Conservation (phyloP, 2,113 vertebrate species). For the Clinocottus analis region DNA sequence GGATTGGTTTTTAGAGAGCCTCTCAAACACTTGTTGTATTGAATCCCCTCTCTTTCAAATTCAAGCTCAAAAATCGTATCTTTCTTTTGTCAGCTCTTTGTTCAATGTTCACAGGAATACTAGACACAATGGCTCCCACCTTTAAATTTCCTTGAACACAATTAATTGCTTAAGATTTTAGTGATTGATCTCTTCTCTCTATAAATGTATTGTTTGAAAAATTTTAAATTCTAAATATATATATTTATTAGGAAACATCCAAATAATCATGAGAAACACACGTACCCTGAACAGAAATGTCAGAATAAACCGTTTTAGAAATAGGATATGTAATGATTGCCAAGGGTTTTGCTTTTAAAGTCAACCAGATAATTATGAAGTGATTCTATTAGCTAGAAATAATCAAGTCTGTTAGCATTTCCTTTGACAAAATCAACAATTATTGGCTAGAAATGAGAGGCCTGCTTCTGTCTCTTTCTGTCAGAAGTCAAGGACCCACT, state of each 20-base stretch:
- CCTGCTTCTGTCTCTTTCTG: background rate
- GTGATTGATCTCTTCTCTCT: background rate
- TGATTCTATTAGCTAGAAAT: background rate
- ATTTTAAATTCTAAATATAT: background rate
- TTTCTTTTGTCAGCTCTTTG: conserved; percentile 35
- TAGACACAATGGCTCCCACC: background rate
- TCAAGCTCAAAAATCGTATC: background rate
- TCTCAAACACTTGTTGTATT: too few species aligned
- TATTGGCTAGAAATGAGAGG: background rate
- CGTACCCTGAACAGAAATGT: background rate
- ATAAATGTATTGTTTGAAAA: background rate
- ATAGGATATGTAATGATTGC: background rate
- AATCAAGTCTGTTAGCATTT: background rate
- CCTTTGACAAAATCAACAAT: too few species aligned
- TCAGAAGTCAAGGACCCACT: background rate
- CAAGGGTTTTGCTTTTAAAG: background rate
- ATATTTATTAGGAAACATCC: background rate
- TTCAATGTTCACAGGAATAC: conserved; percentile 8
- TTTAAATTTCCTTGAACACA: background rate
- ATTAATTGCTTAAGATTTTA: background rate
- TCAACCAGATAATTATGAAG: background rate
- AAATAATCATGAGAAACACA: background rate
- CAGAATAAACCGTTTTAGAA: background rate
- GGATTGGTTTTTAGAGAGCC: too few species aligned
- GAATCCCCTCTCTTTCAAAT: background rate